phyloP scores from a whole-genome alignment of 2,113 vertebrate genomes.

The Oreocharis arfaki region DNA sequence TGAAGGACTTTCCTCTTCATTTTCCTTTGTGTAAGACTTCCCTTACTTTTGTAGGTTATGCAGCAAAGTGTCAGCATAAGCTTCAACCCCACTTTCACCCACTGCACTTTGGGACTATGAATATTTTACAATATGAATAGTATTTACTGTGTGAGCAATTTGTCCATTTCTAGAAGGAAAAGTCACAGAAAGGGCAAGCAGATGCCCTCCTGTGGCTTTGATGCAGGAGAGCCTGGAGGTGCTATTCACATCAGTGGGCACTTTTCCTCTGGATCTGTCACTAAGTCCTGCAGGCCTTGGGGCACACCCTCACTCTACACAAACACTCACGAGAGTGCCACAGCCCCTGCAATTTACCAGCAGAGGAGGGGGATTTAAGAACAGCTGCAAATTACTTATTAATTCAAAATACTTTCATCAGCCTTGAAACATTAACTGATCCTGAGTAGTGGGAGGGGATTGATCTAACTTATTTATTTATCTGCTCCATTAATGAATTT shows the following conservation, averaged over 20 bases:
- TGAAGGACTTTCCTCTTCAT: background rate
- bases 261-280: background rate
- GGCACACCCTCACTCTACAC: background rate
- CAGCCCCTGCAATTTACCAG: background rate
- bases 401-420: background rate
- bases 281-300: background rate
- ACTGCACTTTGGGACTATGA: background rate
- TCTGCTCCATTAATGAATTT: background rate
- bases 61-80: background rate
- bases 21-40: background rate
- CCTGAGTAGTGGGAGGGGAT: background rate
- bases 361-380: background rate
- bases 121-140: background rate
- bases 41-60: background rate
- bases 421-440: background rate
- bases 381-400: background rate
- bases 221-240: background rate
- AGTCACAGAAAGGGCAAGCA: background rate
- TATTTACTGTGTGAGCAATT: background rate
- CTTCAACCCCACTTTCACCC: background rate
- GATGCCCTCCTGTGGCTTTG: background rate
- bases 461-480: background rate
- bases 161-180: background rate
- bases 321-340: background rate
- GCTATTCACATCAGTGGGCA: background rate